Base-by-base conservation (phyloP, 2,888 invertebrate genomes). In the Caenorhabditis wallacei region DNA sequence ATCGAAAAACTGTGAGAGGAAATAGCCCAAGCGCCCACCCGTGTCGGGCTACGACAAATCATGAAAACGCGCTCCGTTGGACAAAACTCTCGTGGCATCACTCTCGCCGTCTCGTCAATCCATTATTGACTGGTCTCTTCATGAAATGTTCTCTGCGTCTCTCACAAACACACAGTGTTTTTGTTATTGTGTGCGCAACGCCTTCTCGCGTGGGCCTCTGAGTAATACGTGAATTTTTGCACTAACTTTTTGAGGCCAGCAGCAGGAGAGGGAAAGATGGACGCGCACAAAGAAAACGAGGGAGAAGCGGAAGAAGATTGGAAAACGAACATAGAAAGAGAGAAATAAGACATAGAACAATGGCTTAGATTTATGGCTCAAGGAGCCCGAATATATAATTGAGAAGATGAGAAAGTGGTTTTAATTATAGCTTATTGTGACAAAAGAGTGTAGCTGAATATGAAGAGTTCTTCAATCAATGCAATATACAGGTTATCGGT, bases 171-270 rank as follows among this genome's bases (percentile, higher is more conserved):
- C 13, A 18, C 18, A 13, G 46, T 76, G 13, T 69, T 26, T 69
- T 46, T 24, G 16, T 0, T 35, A 7, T 35, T 24, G 40, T 48
- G 40, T 61, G 35, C 69, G 43, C 59, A 46, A 20, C 76, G 59
- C 20, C 16, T 59, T 68, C 68, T 76, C 68, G 63, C 74, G 48
- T 64, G 64, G 56, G 64, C 37, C 43, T 18, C 16, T 43, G 51
- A 76, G 76, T 68, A 69, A 69, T 76, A 76, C 76, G 76, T 76
- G 76, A 76, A 76, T 76, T 76, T 69, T 76, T 76, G 76, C 76
- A 76, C 76, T 76, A 76, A 76, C 76, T 69, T 76, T 76, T 76
- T 76, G 76, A 76, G 76, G 76, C 76, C 69, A 68, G 51, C 53
- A 51, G 57, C 57, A 3, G 43, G 59, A n/a, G 75, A 76, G 75